Evolutionary conservation across 2,113 vertebrate genomes (phyloP).

Genomic region (Marcusenius ussheri): DNA sequence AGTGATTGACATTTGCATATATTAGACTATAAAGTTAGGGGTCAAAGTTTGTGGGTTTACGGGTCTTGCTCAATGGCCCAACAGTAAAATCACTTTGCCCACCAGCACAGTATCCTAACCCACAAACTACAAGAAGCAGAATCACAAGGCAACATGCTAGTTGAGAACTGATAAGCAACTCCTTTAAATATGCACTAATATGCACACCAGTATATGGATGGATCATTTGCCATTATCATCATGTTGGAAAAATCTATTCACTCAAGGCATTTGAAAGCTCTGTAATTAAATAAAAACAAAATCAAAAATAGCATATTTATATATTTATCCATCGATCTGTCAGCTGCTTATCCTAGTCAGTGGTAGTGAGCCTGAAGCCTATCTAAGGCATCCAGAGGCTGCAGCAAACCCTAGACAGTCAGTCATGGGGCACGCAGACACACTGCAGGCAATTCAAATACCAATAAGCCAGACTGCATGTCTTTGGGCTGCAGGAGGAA

Average conservation of each 20-base stretch:
- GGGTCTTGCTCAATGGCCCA: not conserved
- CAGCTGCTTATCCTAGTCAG: not conserved
- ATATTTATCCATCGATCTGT: not conserved
- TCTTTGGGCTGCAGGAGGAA: not conserved
- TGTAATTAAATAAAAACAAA: not conserved
- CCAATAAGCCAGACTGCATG: not conserved
- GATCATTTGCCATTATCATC: not conserved
- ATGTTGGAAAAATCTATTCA: not conserved
- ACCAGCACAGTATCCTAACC: not conserved
- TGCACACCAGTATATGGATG: not conserved
- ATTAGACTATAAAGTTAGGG: not conserved
- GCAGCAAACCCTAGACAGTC: not conserved
- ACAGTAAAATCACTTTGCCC: not conserved
- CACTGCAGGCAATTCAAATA: not conserved
- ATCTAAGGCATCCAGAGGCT: not conserved
- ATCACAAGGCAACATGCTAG: not conserved
- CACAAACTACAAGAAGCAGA: not conserved
- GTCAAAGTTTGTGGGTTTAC: not conserved
- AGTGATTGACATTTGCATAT: not conserved
- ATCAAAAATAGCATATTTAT: not conserved
- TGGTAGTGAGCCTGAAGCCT: not conserved
- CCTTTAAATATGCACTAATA: not conserved
- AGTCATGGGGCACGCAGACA: not conserved
- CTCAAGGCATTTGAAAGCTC: not conserved
- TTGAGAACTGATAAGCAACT: not conserved